Percentiles rank a stretch among this genome's conserved stretches.
phyloP scores from a whole-genome alignment of 2,113 vertebrate genomes.

The Scomber japonicus region DNA sequence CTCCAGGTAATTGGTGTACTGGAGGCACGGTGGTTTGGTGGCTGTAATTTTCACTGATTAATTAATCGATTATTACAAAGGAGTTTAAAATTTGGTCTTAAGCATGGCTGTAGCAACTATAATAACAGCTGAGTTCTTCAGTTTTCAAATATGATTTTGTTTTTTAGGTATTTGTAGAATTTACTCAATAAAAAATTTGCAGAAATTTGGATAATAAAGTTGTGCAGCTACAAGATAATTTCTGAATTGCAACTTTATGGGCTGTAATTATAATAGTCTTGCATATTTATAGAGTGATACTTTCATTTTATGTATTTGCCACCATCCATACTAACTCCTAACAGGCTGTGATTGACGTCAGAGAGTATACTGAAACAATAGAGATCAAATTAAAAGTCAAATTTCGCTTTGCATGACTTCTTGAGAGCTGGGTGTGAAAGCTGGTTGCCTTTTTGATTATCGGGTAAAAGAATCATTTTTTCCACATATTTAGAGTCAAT shows the following conservation, averaged over 20 bases:
- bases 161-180: neutral
- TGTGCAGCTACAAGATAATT: constrained; percentile 3
- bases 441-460: constrained; percentile 25
- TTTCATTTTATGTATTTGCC: constrained; percentile 24
- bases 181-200: neutral
- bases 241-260: neutral
- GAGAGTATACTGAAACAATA: constrained; percentile 45
- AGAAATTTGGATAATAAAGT: neutral
- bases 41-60: neutral
- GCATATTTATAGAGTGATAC: constrained; percentile 29
- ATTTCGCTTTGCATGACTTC: constrained; percentile 25
- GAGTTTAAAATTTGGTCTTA: neutral
- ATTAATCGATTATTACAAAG: neutral
- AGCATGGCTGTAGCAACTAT: neutral
- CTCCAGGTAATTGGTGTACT: constrained; percentile 9
- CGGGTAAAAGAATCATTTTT: constrained; percentile 25
- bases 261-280: neutral
- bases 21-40: neutral
- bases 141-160: neutral
- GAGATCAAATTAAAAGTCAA: constrained; percentile 39
- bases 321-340: constrained; percentile 19
- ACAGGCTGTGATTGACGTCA: constrained; percentile 45
- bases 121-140: neutral
- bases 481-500: constrained; percentile 63
- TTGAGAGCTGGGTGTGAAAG: constrained; percentile 45